Base-by-base conservation (phyloP, 2,888 invertebrate genomes). In the Scrobipalpa atriplicella region DNA sequence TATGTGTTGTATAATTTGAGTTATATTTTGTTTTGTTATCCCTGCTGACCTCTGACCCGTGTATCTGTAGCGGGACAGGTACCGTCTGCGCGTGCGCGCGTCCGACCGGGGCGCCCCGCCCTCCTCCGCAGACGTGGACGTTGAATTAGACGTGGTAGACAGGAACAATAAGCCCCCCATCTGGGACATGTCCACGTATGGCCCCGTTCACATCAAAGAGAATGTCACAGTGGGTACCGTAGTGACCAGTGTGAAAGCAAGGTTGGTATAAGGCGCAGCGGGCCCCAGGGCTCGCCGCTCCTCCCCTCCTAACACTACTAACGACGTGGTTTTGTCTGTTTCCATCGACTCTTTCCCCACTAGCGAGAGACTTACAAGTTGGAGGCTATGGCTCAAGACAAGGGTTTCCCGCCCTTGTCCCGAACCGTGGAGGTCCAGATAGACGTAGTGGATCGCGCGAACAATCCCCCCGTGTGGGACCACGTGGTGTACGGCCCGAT, bases 141-240 rank as follows among this genome's bases (percentile, higher is more conserved):
- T 99, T 94, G 97, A 97, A 93, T 97, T 99, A 95, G 98, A 98
- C 95, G 98, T 99, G 94, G 98, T 98, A 94, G 98, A 97, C 96
- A 96, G 97, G 95, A 98, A 97, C 96, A 98, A 97, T 96, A 98
- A 98, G 96, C 98, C 97, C 94, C 98, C 97, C 93, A 96, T 97
- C 94, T 98, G 98, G 98, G 98, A 97, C 95, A 95, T 95, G 94
- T 96, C 95, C 94, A 95, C 97, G 94, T 98, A 98, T 95, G 98
- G 98, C 95, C 98, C 98, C 95, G 97, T 97, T 95, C 96, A 97
- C 96, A 97, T 98, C 95, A 97, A 96, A 95, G 98, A 98, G 96
- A 98, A 98, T 97, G 97, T 98, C 95, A 98, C 98, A 96, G 97
- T 98, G 95, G 98, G 98, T 96, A 98, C 98, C 94, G 97, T 97